These are phyloP conservation scores for Adineta ricciae DNA, from an alignment of 2,888 invertebrate species.

Conservation along the genomic window DNA sequence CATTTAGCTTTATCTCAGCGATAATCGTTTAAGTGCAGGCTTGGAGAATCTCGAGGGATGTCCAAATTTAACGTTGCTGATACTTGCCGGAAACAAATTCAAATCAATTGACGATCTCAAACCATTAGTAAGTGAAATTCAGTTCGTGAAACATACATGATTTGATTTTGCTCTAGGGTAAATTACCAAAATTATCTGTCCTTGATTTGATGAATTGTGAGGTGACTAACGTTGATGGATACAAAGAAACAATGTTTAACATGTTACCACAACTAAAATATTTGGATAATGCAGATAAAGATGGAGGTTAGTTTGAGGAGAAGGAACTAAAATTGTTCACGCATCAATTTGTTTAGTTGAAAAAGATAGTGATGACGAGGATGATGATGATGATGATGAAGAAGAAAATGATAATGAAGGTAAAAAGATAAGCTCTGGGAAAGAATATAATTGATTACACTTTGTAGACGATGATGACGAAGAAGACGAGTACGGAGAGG, in stretches of 20 bases:
- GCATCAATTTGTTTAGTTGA: slow-evolving; percentile 36
- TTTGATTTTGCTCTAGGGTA: not conserved
- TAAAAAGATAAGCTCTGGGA: not conserved
- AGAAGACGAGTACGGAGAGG: not conserved
- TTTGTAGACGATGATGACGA: not conserved
- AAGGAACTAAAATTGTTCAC: no score
- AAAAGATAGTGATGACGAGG: slow-evolving; percentile 1
- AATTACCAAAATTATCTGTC: slow-evolving; percentile 11
- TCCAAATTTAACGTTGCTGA: slow-evolving; percentile 77
- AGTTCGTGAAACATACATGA: slow-evolving; percentile 22
- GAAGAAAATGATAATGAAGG: not conserved
- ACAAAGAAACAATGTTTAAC: slow-evolving; percentile 81
- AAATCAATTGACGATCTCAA: slow-evolving; percentile 81
- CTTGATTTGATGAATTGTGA: slow-evolving; percentile 86
- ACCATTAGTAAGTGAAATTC: slow-evolving; percentile 58
- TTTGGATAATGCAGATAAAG: slow-evolving; percentile 71
- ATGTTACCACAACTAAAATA: slow-evolving; percentile 77
- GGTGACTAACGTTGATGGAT: slow-evolving; percentile 74
- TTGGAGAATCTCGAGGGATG: slow-evolving; percentile 70
- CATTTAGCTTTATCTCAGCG: slow-evolving; percentile 72
- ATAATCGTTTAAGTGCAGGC: slow-evolving; percentile 78
- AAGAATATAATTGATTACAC: not conserved
- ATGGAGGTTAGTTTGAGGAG: slow-evolving; percentile 49
- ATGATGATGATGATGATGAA: slow-evolving; percentile 1
- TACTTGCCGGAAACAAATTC: slow-evolving; percentile 90